Percentiles rank a stretch among this genome's conserved stretches.
Evolutionary conservation across 1,140 invertebrate genomes (phyloP).

Genomic region (Papilio machaon): DNA sequence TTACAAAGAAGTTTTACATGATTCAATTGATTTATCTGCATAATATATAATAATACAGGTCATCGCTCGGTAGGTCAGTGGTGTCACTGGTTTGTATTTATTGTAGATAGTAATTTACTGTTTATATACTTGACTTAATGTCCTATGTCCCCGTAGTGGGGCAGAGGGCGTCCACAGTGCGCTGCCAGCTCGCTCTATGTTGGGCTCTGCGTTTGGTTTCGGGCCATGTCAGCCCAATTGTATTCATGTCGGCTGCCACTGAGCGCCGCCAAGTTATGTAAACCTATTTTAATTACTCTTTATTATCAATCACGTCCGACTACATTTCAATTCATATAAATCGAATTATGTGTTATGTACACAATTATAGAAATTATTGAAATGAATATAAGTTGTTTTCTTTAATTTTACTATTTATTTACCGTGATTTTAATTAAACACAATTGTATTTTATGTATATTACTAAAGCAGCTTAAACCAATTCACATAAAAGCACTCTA

Average conservation of each 20-base stretch:
- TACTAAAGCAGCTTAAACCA: neutral
- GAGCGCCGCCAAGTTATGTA: too few species aligned
- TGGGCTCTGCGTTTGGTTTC: too few species aligned
- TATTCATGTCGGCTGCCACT: too few species aligned
- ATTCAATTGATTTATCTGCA: neutral
- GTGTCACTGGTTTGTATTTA: constrained; percentile 9
- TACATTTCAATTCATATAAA: neutral
- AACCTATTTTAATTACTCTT: neutral
- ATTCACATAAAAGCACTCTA: neutral
- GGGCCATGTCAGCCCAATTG: too few species aligned
- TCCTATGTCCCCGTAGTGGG: too few species aligned
- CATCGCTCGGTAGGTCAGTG: neutral
- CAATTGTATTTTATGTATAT: neutral
- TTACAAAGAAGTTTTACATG: too few species aligned
- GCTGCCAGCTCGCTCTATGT: too few species aligned
- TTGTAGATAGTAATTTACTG: constrained; percentile 3
- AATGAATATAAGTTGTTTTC: too few species aligned
- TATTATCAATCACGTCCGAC: neutral
- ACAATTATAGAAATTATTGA: neutral
- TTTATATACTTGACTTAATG: neutral
- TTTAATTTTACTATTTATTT: too few species aligned
- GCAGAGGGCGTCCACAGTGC: too few species aligned
- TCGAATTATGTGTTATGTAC: neutral
- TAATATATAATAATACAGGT: neutral
- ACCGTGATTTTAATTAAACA: too few species aligned